Percentiles rank a stretch among this genome's conserved stretches.
These are phyloP conservation scores for Myrmecophaga tridactyla DNA, from an alignment of 2,113 vertebrate genomes.

Conservation along the genomic window DNA sequence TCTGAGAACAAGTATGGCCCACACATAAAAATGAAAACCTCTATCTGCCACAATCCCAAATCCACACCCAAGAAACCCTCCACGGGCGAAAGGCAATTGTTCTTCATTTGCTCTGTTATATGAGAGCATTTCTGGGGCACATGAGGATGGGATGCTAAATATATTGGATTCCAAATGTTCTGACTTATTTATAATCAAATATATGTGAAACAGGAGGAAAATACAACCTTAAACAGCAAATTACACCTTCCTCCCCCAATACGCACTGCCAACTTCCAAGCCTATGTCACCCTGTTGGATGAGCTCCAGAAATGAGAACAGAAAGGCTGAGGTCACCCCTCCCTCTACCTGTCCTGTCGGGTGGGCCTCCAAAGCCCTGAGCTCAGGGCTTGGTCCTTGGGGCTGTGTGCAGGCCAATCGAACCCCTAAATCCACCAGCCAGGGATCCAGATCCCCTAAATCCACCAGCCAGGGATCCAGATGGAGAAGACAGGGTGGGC, in stretches of 20 bases:
- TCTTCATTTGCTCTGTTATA: not conserved
- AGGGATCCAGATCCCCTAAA: not conserved
- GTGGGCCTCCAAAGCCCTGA: not conserved
- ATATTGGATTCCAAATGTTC: conserved; percentile 55
- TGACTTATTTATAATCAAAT: conserved; percentile 55
- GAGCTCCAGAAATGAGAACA: not conserved
- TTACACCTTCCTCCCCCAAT: not conserved
- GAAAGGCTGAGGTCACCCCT: not conserved
- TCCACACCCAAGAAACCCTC: not conserved
- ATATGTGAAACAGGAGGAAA: conserved; percentile 37
- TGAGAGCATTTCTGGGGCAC: conserved; percentile 29
- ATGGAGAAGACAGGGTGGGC: accelerated
- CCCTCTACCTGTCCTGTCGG: not conserved
- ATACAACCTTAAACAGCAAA: not conserved
- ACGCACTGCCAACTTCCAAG: not conserved
- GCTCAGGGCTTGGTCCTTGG: not conserved
- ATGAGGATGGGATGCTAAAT: conserved; percentile 23
- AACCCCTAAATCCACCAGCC: not conserved
- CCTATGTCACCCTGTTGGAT: not conserved
- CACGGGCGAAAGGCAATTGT: not conserved
- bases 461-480: not conserved
- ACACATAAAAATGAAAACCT: conserved; percentile 6
- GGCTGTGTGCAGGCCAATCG: not conserved
- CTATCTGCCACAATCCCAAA: not conserved
- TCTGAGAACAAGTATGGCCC: not conserved